These are phyloP conservation scores for Scelioninae gen. 2 DNA, from an alignment of 2,888 invertebrate species.

Conservation along the genomic window DNA sequence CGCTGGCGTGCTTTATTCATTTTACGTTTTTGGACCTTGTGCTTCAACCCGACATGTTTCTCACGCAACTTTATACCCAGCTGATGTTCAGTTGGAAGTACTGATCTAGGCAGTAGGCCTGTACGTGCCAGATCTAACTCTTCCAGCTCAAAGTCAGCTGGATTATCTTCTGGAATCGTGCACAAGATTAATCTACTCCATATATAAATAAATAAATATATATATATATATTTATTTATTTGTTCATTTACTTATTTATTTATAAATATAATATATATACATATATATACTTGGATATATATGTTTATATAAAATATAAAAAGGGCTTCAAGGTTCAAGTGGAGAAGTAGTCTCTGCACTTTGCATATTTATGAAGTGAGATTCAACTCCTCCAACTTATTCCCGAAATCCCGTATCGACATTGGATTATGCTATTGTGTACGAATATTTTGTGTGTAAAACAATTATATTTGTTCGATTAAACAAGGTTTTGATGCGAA, in stretches of 20 bases:
- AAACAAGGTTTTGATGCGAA: background rate
- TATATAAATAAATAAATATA: no score
- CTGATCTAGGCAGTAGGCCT: conserved; percentile 79
- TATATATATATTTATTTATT: no score
- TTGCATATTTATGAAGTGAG: conserved; percentile 78
- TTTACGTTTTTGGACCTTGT: background rate
- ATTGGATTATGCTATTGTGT: background rate
- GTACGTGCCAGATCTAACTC: conserved; percentile 83
- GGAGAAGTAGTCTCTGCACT: conserved; percentile 82
- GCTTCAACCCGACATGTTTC: background rate
- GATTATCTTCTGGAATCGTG: conserved; percentile 57
- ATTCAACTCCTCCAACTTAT: conserved; percentile 88
- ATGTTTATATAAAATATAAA: background rate
- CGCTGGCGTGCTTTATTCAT: background rate
- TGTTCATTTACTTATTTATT: no score
- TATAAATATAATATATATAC: no score
- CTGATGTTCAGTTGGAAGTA: conserved; percentile 80
- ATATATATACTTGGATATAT: no score
- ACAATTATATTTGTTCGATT: background rate
- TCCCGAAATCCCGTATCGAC: conserved; percentile 71
- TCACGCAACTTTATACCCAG: conserved; percentile 51
- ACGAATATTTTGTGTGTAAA: background rate
- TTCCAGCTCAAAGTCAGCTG: conserved; percentile 80
- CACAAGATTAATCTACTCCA: background rate
- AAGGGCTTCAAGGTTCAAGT: conserved; percentile 76